A percentile compares a stretch with the other conserved stretches of the same genome.
Conservation (phyloP, 2,113 vertebrate genomes). For the Limnothrissa miodon region DNA sequence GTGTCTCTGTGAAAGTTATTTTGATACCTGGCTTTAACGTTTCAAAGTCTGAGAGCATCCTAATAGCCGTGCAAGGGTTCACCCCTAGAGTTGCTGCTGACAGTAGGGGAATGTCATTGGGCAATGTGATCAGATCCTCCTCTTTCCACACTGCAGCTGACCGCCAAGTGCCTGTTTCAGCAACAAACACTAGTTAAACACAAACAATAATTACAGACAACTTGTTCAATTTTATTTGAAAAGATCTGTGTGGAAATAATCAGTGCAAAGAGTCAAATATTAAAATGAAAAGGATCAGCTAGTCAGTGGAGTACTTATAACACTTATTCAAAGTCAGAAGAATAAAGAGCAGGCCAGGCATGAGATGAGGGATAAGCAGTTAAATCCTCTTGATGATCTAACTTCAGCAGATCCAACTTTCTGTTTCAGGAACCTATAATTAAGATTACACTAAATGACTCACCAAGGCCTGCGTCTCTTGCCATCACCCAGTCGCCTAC, state of each 20-base stretch:
- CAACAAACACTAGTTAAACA: not conserved
- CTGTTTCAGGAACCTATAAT: not conserved
- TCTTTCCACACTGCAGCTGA: conserved; percentile 75
- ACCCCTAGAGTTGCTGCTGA: conserved; percentile 86
- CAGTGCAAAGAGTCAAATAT: not conserved
- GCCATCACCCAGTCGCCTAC: conserved; percentile 88
- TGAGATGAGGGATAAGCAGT: not conserved
- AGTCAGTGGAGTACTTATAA: too few relatives aligned
- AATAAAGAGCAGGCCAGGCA: not conserved
- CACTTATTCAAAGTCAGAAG: too few relatives aligned
- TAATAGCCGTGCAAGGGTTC: conserved; percentile 91
- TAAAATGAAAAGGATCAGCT: too few relatives aligned
- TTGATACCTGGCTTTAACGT: conserved; percentile 77
- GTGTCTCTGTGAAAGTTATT: not conserved
- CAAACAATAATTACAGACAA: not conserved
- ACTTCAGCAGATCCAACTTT: not conserved
- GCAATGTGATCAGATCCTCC: conserved; percentile 72
- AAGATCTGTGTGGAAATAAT: not conserved
- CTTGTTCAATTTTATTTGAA: too few relatives aligned
- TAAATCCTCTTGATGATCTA: not conserved
- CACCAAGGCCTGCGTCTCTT: conserved; percentile 77
- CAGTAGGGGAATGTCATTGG: conserved; percentile 79
- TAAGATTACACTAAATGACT: conserved; percentile 43
- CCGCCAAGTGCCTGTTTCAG: conserved; percentile 83
- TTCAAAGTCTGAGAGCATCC: conserved; percentile 89